These are phyloP conservation scores for Mesorhabditis sp. DNA, from an alignment of 2,888 invertebrate genomes.

Conservation along the genomic window DNA sequence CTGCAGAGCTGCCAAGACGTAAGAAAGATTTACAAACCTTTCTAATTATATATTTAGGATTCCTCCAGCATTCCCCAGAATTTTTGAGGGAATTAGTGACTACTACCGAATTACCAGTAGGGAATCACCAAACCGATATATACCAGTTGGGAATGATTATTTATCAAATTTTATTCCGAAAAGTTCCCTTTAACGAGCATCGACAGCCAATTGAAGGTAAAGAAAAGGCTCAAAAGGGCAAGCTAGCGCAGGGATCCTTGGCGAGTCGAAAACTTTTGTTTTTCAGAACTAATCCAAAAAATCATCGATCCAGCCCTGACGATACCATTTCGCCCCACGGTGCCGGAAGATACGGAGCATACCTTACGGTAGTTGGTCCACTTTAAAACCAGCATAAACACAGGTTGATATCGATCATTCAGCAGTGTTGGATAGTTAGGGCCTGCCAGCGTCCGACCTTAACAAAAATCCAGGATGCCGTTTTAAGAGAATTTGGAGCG, in stretches of 20 bases:
- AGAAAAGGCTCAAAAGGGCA: neutral
- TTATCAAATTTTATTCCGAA: slow-evolving; percentile 35
- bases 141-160: slow-evolving; percentile 40
- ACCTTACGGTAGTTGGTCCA: slow-evolving; percentile 13
- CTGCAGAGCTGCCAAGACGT: neutral
- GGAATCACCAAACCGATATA: slow-evolving; percentile 22
- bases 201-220: slow-evolving; percentile 23
- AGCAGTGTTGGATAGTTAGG: slow-evolving; percentile 33
- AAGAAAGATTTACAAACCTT: too few relatives aligned
- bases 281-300: neutral
- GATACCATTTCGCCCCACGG: slow-evolving; percentile 22
- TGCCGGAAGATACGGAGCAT: slow-evolving; percentile 23
- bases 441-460: slow-evolving; percentile 27
- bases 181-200: slow-evolving; percentile 32
- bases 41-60: slow-evolving; percentile 16
- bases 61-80: slow-evolving; percentile 34
- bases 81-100: slow-evolving; percentile 19
- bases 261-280: too few relatives aligned
- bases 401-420: slow-evolving; percentile 29
- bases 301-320: neutral
- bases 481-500: slow-evolving; percentile 35
- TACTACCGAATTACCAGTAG: slow-evolving; percentile 19
- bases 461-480: slow-evolving; percentile 32
- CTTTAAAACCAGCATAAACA: neutral
- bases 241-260: too few relatives aligned